These are phyloP conservation scores for Cololabis saira DNA, from an alignment of 2,113 vertebrate genomes.

Conservation along the genomic window DNA sequence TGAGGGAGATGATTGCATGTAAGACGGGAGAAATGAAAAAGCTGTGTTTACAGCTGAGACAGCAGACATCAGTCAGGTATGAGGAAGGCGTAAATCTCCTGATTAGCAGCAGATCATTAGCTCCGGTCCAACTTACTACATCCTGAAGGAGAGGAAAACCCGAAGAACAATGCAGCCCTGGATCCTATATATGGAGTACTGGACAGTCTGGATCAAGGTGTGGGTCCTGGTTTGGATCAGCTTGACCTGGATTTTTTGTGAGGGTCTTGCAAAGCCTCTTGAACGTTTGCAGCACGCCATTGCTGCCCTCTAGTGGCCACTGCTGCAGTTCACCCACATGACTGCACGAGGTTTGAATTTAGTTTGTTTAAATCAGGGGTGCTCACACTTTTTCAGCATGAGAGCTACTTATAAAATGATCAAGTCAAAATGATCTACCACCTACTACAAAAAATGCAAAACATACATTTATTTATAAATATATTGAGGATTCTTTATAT, in stretches of 20 bases:
- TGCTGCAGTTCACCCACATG: neutral
- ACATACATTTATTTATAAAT: too few species aligned
- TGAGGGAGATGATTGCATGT: neutral
- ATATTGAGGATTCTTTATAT: too few species aligned
- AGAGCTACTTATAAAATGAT: too few species aligned
- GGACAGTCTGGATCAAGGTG: too few species aligned
- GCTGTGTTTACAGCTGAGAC: constrained; percentile 53
- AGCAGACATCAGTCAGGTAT: constrained; percentile 38
- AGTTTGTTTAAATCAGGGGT: neutral
- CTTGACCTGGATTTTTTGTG: too few species aligned
- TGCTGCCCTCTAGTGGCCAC: constrained; percentile 69
- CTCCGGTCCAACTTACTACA: constrained; percentile 21
- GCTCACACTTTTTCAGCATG: too few species aligned
- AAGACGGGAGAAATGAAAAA: too few species aligned
- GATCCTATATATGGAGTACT: too few species aligned
- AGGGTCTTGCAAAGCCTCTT: constrained; percentile 27
- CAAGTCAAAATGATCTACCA: too few species aligned
- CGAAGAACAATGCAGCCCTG: too few species aligned
- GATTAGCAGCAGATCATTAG: constrained; percentile 47
- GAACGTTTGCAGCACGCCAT: constrained; percentile 2
- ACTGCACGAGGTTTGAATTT: neutral
- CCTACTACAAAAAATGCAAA: too few species aligned
- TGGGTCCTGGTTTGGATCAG: too few species aligned
- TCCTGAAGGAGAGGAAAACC: constrained; percentile 12
- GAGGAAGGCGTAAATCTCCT: constrained; percentile 18